Evolutionary conservation across 2,888 invertebrate genomes (phyloP).

Genomic region (Lydus trimaculatus): DNA sequence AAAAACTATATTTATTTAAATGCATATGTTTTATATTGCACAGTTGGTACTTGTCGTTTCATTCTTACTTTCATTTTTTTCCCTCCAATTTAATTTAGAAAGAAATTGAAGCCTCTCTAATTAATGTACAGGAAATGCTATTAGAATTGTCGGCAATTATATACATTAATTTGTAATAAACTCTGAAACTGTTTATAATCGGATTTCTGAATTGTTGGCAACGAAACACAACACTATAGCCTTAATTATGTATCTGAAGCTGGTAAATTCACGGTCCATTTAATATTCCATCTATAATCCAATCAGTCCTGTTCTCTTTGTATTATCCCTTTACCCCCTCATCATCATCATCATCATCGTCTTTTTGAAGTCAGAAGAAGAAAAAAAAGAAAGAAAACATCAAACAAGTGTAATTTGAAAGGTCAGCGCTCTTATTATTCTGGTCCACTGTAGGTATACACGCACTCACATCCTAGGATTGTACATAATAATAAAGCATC

Average conservation of each 20-base stretch:
- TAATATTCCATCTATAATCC: slow-evolving; percentile 1
- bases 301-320: neutral
- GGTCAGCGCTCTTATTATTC: slow-evolving; percentile 32
- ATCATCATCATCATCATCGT: neutral
- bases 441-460: slow-evolving; percentile 40
- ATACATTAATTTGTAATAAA: neutral
- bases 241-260: neutral
- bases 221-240: neutral
- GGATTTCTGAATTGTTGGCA: neutral
- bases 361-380: neutral
- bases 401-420: slow-evolving; percentile 10
- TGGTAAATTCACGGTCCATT: neutral
- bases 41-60: slow-evolving; percentile 19
- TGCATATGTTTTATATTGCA: neutral
- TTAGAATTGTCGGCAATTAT: neutral
- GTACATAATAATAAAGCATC: slow-evolving; percentile 38
- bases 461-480: slow-evolving; percentile 38
- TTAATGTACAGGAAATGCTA: neutral
- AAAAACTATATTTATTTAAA: no score
- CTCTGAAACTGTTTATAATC: neutral
- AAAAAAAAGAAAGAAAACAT: neutral
- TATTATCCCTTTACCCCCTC: neutral
- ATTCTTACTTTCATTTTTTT: no score
- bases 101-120: neutral
- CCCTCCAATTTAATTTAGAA: no score